These are phyloP conservation scores for Semnornis frantzii DNA, from an alignment of 2,113 vertebrate species.

Conservation along the genomic window DNA sequence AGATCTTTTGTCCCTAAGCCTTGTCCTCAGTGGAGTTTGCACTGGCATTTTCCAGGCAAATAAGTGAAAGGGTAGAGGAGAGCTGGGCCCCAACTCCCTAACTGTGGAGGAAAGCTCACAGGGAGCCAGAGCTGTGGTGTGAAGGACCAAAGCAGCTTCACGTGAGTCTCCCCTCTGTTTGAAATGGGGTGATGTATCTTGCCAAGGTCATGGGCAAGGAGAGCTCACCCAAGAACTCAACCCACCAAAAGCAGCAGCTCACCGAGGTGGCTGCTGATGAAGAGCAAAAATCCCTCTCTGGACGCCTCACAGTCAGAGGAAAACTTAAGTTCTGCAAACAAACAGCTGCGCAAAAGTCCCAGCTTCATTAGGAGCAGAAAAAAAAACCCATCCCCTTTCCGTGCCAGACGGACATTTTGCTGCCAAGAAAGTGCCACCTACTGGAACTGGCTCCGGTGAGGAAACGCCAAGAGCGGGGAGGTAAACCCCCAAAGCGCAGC, in stretches of 20 bases:
- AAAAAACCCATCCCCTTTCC: neutral
- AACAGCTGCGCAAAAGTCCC: neutral
- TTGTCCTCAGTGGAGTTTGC: neutral
- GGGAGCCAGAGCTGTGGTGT: neutral
- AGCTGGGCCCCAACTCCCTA: neutral
- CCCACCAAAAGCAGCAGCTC: neutral
- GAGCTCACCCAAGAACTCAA: neutral
- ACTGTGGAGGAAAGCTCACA: accelerated
- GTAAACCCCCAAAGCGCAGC: neutral
- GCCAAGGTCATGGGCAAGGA: neutral
- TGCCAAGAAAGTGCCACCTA: slow-evolving; percentile 58
- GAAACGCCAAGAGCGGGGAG: neutral
- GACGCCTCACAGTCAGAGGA: neutral
- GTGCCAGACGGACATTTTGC: neutral
- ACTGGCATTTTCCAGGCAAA: neutral
- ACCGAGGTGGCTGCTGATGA: accelerated
- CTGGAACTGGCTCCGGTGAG: neutral
- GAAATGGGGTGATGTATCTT: neutral
- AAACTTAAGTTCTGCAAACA: neutral
- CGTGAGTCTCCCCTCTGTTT: neutral
- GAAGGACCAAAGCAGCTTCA: neutral
- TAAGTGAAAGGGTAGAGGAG: neutral
- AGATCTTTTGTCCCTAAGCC: neutral
- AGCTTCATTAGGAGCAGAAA: neutral
- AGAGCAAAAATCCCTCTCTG: neutral